phyloP scores from a whole-genome alignment of 2,888 invertebrate genomes.

The Sepiola atlantica region DNA sequence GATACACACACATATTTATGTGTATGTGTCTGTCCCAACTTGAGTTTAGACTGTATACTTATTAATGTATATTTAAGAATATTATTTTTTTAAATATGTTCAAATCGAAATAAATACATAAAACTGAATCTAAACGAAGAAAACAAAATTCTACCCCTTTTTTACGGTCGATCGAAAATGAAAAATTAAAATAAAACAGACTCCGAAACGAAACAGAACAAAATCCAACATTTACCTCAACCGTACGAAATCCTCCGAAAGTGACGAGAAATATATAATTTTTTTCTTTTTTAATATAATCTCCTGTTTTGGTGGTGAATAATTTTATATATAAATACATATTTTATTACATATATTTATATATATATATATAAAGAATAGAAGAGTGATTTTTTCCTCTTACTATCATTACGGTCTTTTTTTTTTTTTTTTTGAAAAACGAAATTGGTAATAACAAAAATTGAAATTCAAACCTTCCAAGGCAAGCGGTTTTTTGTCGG shows the following conservation, averaged over 20 bases:
- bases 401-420: not conserved
- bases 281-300: not conserved
- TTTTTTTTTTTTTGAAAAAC: not conserved
- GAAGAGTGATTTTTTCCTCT: not conserved
- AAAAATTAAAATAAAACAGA: not conserved
- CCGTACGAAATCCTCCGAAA: not conserved
- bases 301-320: not conserved
- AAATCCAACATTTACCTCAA: not conserved
- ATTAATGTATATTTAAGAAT: not conserved
- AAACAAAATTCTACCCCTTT: not conserved
- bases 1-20: too few relatives aligned
- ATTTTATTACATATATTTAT: too few relatives aligned
- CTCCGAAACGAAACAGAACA: not conserved
- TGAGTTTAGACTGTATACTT: not conserved
- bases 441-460: constrained; percentile 32
- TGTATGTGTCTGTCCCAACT: not conserved
- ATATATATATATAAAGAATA: too few relatives aligned
- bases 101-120: not conserved
- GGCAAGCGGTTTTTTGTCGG: not conserved
- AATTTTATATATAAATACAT: too few relatives aligned
- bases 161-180: not conserved
- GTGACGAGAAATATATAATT: not conserved
- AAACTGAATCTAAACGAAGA: not conserved
- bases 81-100: not conserved
- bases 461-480: not conserved